Base-by-base conservation (phyloP, 2,113 vertebrate species). In the Hemibagrus wyckioides region DNA sequence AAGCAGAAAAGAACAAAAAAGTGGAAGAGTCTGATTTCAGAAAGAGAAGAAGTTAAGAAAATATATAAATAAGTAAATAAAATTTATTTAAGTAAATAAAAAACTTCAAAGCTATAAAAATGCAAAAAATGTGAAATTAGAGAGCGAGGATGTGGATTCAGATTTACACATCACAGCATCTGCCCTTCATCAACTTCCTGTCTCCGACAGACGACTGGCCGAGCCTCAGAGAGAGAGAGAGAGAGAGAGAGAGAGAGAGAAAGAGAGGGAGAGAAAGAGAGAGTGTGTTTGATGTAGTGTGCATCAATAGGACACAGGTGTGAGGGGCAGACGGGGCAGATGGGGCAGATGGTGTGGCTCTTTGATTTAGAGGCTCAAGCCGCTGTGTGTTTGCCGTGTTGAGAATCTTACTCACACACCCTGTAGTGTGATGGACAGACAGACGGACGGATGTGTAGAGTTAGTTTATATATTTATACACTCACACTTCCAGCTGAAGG, bases 271-370 rank as follows among this genome's bases (percentile, higher is more conserved):
- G 65, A 80, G 86, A 80, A 48, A 44, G 73, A 67, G 44, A 48
- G 81, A 80, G 80, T 81, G 63, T 86, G 86, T 83, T 89, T 89
- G 86, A 88, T 89, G 86, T 89, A 75, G 81, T 83, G 69, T 10
- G 36, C 48, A 44, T 90, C 86, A 86, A 25, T 88, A 79, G 82
- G 69, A 80, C 85, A 73, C 88, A 91, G 88, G 88, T 89, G 88
- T 87, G 81, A n/a, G 65, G 89, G 88, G 88, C 88, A 88, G 90
- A 89, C 86, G 86, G 90, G 82, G 82, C 48, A 88, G 90, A 89
- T 89, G 86, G 90, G 82, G 82, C 48, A 81, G 81, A 80, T 57
- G 30, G 77, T 36, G 77, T 19, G 11, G 30, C 17, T 36, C 30
- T 80, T 80, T 80, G 76, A 80, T 56, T 80, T 52, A 77, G 17